phyloP scores from a whole-genome alignment of 2,113 vertebrate genomes.

The Rhynchopsitta pachyrhyncha region DNA sequence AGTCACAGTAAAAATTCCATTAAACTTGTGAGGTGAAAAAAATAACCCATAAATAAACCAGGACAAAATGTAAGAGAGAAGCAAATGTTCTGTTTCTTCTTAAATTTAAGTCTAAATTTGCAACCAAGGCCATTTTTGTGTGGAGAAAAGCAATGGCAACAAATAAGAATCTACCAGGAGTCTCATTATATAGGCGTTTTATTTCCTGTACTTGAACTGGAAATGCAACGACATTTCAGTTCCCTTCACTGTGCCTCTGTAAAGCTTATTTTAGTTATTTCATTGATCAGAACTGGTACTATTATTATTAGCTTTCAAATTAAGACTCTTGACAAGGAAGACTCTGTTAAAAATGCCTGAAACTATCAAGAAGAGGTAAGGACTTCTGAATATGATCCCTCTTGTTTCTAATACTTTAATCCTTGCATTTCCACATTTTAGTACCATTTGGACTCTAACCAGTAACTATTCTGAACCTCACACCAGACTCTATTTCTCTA shows the following conservation, averaged over 20 bases:
- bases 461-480: background rate
- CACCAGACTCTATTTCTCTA: background rate
- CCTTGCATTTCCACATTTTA: background rate
- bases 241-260: background rate
- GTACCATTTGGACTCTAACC: background rate
- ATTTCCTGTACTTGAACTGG: background rate
- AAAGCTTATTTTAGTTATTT: background rate
- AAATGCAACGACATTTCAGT: background rate
- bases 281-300: background rate
- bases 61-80: background rate
- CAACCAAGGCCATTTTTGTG: constrained; percentile 14
- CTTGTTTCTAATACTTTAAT: background rate
- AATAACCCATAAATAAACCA: constrained; percentile 65
- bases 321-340: background rate
- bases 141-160: constrained; percentile 11
- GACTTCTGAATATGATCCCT: background rate
- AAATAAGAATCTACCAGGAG: background rate
- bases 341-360: background rate
- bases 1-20: constrained; percentile 69
- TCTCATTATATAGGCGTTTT: background rate
- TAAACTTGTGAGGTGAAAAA: constrained; percentile 62
- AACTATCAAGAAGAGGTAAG: background rate
- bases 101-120: constrained; percentile 28
- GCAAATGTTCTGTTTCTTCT: constrained; percentile 53
- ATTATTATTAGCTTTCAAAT: background rate